Evolutionary conservation across 2,888 invertebrate genomes (phyloP).

Genomic region (Sinhomidia bicolor): DNA sequence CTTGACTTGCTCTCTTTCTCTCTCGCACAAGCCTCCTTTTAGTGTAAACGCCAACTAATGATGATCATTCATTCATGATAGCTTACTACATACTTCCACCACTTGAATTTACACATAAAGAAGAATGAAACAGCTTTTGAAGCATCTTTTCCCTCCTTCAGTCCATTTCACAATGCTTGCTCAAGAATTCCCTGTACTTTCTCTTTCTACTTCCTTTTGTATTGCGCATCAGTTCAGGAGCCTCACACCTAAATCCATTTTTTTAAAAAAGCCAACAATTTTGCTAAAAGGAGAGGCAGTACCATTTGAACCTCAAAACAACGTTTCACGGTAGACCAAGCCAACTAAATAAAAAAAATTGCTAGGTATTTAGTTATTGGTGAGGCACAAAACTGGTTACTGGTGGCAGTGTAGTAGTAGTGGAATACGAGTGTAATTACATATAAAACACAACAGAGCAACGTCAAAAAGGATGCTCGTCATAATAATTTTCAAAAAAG

Average conservation of each 20-base stretch:
- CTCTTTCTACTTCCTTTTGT: background rate
- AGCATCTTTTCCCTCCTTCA: conserved; percentile 1
- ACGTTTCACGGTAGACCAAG: background rate
- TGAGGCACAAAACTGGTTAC: too few relatives aligned
- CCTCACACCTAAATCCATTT: background rate
- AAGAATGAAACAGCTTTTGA: background rate
- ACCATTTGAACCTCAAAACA: conserved; percentile 1
- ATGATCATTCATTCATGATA: conserved; percentile 59
- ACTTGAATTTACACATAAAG: background rate
- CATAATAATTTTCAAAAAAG: too few relatives aligned
- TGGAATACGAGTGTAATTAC: too few relatives aligned
- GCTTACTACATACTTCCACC: background rate
- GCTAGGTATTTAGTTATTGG: too few relatives aligned
- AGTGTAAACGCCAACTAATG: conserved; percentile 62
- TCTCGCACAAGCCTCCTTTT: conserved; percentile 10
- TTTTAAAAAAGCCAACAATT: background rate
- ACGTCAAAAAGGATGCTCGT: too few relatives aligned
- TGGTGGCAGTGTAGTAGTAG: too few relatives aligned
- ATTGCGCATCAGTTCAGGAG: background rate
- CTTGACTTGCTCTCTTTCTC: conserved; percentile 30
- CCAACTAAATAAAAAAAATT: background rate
- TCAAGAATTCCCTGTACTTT: background rate
- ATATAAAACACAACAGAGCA: too few relatives aligned
- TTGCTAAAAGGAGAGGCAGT: background rate
- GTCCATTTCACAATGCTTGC: background rate